A percentile compares a stretch with the other conserved stretches of the same genome.
Evolutionary conservation across 2,888 invertebrate species (phyloP).

Genomic region (Hirtodrosophila duncani): DNA sequence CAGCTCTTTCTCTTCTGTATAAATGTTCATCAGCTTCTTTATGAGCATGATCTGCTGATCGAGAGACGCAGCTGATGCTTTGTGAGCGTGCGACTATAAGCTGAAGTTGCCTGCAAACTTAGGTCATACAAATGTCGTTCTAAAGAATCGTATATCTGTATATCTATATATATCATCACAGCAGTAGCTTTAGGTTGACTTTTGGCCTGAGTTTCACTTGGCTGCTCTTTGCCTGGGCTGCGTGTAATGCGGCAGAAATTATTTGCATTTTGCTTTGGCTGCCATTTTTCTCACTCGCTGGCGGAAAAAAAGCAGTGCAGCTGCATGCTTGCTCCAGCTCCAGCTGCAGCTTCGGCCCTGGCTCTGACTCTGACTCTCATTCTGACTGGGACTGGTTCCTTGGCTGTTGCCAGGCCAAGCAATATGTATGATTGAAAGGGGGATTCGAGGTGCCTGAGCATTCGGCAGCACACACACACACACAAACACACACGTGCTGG

Average conservation of each 20-base stretch:
- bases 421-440: constrained; percentile 64
- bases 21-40: too few relatives aligned
- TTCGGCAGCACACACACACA: too few relatives aligned
- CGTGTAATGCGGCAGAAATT: constrained; percentile 29
- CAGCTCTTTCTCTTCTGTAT: too few relatives aligned
- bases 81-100: too few relatives aligned
- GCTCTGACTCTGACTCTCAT: too few relatives aligned
- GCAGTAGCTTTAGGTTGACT: neutral
- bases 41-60: too few relatives aligned
- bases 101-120: too few relatives aligned
- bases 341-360: neutral
- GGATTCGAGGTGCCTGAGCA: constrained; percentile 18
- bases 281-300: constrained; percentile 30
- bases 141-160: too few relatives aligned
- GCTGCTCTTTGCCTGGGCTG: constrained; percentile 15
- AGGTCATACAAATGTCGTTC: too few relatives aligned
- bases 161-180: too few relatives aligned
- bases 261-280: constrained; percentile 52
- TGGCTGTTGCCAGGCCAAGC: constrained; percentile 30
- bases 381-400: too few relatives aligned
- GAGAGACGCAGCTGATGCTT: too few relatives aligned
- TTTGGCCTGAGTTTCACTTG: neutral
- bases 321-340: constrained; percentile 1
- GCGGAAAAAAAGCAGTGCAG: constrained; percentile 3
- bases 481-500: constrained; percentile 44